A percentile compares a stretch with the other conserved stretches of the same genome.
These are phyloP conservation scores for Montipora sp. DNA, from an alignment of 64 coral and sea anemone species.

Conservation along the genomic window DNA sequence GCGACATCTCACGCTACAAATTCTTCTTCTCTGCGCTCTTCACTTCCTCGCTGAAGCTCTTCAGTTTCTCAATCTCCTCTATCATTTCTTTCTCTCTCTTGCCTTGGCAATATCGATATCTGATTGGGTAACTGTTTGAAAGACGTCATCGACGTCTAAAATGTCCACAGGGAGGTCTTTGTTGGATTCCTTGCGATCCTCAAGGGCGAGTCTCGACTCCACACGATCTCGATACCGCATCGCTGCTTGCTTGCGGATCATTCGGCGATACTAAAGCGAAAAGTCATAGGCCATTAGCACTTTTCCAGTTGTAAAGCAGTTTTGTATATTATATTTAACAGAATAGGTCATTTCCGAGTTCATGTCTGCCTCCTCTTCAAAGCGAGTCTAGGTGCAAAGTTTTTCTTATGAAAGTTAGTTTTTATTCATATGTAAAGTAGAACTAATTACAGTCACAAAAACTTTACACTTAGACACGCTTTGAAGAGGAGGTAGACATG, in stretches of 20 bases:
- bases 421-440: no score
- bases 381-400: no score
- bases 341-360: no score
- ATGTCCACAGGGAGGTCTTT: constrained; percentile 80
- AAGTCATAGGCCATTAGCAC: neutral
- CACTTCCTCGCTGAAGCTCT: neutral
- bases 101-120: constrained; percentile 80
- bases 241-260: constrained; percentile 82
- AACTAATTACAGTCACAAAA: no score
- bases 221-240: constrained; percentile 74
- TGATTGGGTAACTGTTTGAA: constrained; percentile 94
- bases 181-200: constrained; percentile 72
- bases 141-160: constrained; percentile 94
- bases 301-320: neutral
- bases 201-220: constrained; percentile 72
- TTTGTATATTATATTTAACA: no score
- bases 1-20: no score
- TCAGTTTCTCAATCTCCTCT: neutral
- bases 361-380: no score
- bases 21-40: neutral
- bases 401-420: no score
- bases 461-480: no score
- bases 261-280: constrained; percentile 80
- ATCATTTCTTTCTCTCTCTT: neutral
- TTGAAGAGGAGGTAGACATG: no score